Conservation (phyloP, 2,888 invertebrate genomes). For the Ichneumoninae sp. region DNA sequence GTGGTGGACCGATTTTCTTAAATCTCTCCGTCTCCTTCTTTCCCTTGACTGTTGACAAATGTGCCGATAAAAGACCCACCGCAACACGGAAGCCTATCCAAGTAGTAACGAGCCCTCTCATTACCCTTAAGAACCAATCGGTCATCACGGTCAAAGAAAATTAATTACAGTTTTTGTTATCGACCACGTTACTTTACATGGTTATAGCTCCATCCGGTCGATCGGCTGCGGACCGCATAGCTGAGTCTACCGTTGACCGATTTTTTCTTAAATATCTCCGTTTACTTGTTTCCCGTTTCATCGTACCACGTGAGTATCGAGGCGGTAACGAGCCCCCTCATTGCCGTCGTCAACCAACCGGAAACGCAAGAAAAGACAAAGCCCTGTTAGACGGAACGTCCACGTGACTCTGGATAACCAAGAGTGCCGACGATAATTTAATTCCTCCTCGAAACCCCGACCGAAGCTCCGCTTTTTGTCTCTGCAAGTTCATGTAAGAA, state of each 20-base stretch:
- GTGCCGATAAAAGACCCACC: slow-evolving; percentile 21
- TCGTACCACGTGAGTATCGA: neutral
- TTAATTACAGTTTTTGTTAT: too few relatives aligned
- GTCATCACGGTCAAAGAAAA: too few relatives aligned
- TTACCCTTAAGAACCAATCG: neutral
- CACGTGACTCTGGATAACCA: neutral
- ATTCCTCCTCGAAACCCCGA: slow-evolving; percentile 24
- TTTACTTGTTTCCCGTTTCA: neutral
- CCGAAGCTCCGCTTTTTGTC: neutral
- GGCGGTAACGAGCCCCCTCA: neutral
- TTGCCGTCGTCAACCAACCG: neutral
- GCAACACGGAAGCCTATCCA: neutral
- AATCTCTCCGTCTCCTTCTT: neutral
- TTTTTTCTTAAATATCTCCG: too few relatives aligned
- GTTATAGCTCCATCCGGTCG: too few relatives aligned
- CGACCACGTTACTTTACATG: too few relatives aligned
- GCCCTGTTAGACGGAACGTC: neutral
- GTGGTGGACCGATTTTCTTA: too few relatives aligned
- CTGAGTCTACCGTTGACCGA: too few relatives aligned
- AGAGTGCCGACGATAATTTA: slow-evolving; percentile 36
- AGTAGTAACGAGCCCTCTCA: neutral
- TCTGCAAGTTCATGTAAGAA: too few relatives aligned
- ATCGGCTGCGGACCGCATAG: too few relatives aligned
- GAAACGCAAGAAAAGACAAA: neutral
- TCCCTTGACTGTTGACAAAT: slow-evolving; percentile 25